Base-by-base conservation (phyloP, 1,140 invertebrate species). In the Calephelis virginiensis region DNA sequence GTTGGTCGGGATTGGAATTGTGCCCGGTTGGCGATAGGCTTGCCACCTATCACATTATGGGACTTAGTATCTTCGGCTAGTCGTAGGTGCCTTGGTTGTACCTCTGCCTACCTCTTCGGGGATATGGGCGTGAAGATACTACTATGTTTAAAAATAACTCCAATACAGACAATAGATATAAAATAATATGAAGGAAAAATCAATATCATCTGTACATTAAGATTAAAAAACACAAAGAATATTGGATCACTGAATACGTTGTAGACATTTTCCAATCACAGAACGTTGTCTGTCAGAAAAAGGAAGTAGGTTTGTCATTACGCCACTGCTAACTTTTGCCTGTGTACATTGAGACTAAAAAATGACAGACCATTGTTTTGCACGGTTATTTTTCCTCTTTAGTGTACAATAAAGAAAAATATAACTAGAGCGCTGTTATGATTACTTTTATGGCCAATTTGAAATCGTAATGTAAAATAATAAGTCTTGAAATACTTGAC, bases 241-340 rank as follows among this genome's bases (percentile, higher is more conserved):
- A 37, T 59, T 59, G 53, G 53, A 59, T 59, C 53, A 59, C 53
- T 59, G 53, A 59, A 59, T 59, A 59, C 53, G 78, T 86, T 82
- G 71, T 61, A 74, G 77, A 72, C 70, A 80, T 82, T 80, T 85
- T 86, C 77, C 80, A 85, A 83, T 86, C 76, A 80, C 67, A 71
- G 72, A 70, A 70, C 67, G 70, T 68, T 72, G 72, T 68, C 61
- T 60, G 74, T 70, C 64, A 70, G 66, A 59, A 64, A 66, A 64
- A 72, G 64, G 69, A 75, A 71, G 75, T 66, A 67, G 74, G 68
- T 73, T 71, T 71, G 72, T 74, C 72, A 73, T 78, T 74, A 74
- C 70, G 66, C 64, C 70, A 43, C 50, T 64, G 38, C 49, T 40
- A 53, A 53, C 49, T 50, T 64, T 53, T 45, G 63, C 63, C 48